These are phyloP conservation scores for Pipistrellus pipistrellus DNA, from an alignment of 2,797 vertebrate species.

Conservation along the genomic window DNA sequence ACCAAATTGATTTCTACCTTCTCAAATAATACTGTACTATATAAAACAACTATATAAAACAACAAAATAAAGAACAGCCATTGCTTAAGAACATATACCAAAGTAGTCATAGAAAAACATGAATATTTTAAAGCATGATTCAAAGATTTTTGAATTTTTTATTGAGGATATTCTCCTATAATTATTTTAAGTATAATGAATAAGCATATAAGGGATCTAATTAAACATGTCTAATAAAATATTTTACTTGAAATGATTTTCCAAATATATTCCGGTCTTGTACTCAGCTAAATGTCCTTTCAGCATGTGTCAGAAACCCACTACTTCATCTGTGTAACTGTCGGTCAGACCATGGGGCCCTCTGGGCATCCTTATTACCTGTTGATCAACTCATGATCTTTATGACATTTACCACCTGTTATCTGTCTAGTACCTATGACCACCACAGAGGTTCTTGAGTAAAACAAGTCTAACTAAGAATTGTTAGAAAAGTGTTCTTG, in stretches of 20 bases:
- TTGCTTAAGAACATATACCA: slow-evolving; percentile 28
- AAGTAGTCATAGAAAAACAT: background rate
- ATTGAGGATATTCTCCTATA: slow-evolving; percentile 19
- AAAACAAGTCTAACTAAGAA: background rate
- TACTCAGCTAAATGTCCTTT: background rate
- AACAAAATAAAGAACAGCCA: background rate
- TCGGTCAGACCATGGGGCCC: background rate
- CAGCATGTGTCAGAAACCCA: background rate
- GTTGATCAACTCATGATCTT: background rate
- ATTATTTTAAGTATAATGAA: slow-evolving; percentile 39
- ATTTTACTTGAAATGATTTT: slow-evolving; percentile 58
- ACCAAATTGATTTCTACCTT: slow-evolving; percentile 6
- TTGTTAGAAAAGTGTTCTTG: background rate
- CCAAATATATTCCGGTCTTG: slow-evolving; percentile 12
- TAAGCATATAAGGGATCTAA: background rate
- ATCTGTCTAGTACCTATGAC: background rate
- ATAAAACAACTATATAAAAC: background rate
- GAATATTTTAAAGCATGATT: slow-evolving; percentile 1
- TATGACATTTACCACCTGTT: background rate
- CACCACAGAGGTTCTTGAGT: background rate
- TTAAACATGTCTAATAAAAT: background rate
- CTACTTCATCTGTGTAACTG: background rate
- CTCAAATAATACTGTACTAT: background rate
- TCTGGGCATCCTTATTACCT: background rate
- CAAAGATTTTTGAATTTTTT: slow-evolving; percentile 41